phyloP scores from a whole-genome alignment of 2,113 vertebrate species.

The Seriola quinqueradiata region DNA sequence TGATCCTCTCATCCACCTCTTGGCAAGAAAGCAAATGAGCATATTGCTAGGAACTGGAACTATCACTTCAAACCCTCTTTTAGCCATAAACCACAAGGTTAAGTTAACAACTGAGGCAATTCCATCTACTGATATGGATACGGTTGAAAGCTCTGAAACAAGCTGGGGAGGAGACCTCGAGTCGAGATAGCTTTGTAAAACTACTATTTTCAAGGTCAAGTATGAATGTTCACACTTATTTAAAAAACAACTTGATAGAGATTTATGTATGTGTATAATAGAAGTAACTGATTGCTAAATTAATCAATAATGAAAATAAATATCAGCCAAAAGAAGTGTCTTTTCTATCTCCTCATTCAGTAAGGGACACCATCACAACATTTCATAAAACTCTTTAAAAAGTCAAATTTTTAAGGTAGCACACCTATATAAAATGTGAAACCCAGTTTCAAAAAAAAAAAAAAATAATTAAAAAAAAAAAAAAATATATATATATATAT shows the following conservation, averaged over 20 bases:
- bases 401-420: not conserved
- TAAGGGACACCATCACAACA: not conserved
- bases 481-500: too few species aligned
- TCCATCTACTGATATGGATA: not conserved
- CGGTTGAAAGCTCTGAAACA: not conserved
- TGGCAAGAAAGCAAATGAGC: not conserved
- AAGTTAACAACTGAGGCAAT: not conserved
- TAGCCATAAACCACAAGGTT: not conserved
- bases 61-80: not conserved
- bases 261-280: not conserved
- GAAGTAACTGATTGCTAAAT: not conserved
- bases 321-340: not conserved
- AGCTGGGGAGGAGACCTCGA: not conserved
- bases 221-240: not conserved
- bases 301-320: not conserved
- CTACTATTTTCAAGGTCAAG: not conserved
- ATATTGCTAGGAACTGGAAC: not conserved
- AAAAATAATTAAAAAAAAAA: not conserved
- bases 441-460: not conserved
- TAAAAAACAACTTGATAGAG: not conserved
- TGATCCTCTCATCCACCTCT: not conserved
- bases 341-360: not conserved
- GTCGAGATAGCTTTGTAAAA: not conserved
- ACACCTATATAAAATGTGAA: not conserved
- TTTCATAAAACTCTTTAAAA: not conserved